Percentiles rank a stretch among this genome's conserved stretches.
phyloP scores from a whole-genome alignment of 1,140 invertebrate genomes.

The Zaprionus nigranus region DNA sequence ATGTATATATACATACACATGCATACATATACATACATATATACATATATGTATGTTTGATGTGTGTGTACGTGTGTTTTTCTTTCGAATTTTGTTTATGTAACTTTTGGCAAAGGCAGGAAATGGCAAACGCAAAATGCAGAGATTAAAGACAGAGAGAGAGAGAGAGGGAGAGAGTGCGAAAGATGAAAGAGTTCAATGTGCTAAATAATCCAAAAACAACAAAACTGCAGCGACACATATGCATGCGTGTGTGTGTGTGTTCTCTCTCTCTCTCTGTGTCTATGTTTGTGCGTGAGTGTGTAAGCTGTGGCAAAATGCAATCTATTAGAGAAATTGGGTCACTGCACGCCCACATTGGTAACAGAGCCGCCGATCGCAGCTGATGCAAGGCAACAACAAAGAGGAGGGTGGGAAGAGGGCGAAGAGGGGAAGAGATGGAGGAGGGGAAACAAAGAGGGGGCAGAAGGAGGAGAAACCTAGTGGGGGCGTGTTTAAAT shows the following conservation, averaged over 20 bases:
- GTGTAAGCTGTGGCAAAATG: constrained; percentile 60
- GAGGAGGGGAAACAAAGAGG: background rate
- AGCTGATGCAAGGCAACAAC: constrained; percentile 36
- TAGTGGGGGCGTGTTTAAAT: constrained; percentile 63
- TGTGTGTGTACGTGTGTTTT: constrained; percentile 19
- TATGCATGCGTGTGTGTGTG: constrained; percentile 7
- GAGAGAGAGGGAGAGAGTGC: constrained; percentile 12
- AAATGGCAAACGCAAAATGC: constrained; percentile 43
- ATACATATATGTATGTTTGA: background rate
- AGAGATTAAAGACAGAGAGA: constrained; percentile 25
- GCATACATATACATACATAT: too few relatives aligned
- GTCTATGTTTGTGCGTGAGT: constrained; percentile 16
- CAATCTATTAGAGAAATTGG: constrained; percentile 81
- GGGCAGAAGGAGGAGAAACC: background rate
- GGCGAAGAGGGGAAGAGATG: too few relatives aligned
- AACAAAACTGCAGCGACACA: constrained; percentile 25
- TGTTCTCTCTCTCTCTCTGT: background rate
- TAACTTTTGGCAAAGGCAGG: constrained; percentile 46
- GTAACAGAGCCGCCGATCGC: constrained; percentile 52
- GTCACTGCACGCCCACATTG: constrained; percentile 80
- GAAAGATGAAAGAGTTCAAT: constrained; percentile 64
- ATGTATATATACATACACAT: too few relatives aligned
- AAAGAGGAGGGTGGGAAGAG: background rate
- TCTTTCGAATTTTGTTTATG: constrained; percentile 30
- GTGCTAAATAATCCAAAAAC: constrained; percentile 64